Conservation (phyloP, 2,113 vertebrate species). For the Mus spicilegus region DNA sequence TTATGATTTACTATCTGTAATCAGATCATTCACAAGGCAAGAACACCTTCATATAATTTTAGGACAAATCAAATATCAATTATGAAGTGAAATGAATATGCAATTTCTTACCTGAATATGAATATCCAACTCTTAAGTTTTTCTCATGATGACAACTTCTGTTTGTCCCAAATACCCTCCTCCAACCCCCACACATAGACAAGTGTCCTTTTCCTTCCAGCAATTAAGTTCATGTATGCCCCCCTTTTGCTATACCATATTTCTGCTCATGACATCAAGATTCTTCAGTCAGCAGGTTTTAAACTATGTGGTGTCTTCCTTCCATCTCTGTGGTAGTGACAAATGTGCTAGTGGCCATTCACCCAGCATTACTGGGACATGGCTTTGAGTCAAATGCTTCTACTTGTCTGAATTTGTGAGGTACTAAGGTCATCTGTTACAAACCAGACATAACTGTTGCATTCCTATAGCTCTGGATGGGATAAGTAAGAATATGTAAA, state of each 20-base stretch:
- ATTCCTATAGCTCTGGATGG: not conserved
- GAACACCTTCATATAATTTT: not conserved
- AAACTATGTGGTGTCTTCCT: rapidly evolving
- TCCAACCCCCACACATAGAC: no score
- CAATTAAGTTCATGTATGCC: no score
- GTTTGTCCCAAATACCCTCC: not conserved
- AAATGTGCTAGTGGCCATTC: not conserved
- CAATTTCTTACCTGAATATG: not conserved
- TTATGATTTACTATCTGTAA: not conserved
- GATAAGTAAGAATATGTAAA: not conserved
- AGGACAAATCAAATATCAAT: not conserved
- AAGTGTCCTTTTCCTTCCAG: not conserved
- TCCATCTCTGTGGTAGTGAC: rapidly evolving
- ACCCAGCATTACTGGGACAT: not conserved
- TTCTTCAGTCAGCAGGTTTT: not conserved
- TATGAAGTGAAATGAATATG: not conserved
- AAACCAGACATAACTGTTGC: not conserved
- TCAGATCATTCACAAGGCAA: not conserved
- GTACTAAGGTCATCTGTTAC: not conserved
- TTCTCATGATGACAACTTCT: not conserved
- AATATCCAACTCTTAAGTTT: not conserved
- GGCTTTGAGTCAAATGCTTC: not conserved
- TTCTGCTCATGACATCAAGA: not conserved
- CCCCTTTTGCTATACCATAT: not conserved
- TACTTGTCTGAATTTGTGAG: not conserved